Evolutionary conservation across 2,888 invertebrate species (phyloP).

Genomic region (Thalpophila matura): DNA sequence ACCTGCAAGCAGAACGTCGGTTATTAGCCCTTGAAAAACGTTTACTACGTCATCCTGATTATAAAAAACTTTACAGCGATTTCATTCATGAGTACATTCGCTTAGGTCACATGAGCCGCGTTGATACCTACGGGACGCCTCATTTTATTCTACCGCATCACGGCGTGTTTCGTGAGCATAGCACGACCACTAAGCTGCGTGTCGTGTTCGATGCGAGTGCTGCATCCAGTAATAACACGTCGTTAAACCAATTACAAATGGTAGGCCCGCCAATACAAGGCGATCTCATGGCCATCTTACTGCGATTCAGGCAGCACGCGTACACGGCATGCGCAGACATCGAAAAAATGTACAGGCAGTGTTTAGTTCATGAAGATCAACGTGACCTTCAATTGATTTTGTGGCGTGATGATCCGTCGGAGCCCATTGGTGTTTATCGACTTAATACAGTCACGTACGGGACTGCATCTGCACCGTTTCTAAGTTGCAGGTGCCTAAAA

Average conservation of each 20-base stretch:
- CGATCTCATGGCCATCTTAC: neutral
- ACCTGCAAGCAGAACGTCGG: neutral
- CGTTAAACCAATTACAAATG: too few relatives aligned
- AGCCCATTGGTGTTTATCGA: too few relatives aligned
- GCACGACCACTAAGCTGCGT: too few relatives aligned
- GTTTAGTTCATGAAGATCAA: neutral
- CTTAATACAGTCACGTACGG: too few relatives aligned
- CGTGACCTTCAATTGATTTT: too few relatives aligned
- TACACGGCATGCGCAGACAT: neutral
- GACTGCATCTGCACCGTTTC: slow-evolving; percentile 7
- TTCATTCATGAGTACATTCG: slow-evolving; percentile 37
- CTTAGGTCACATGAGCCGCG: slow-evolving; percentile 51
- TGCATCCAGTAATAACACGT: too few relatives aligned
- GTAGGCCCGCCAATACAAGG: too few relatives aligned
- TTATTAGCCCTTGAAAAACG: neutral
- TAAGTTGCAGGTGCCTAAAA: slow-evolving; percentile 2
- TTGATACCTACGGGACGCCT: slow-evolving; percentile 3
- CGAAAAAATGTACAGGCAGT: neutral
- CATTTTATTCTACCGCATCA: slow-evolving; percentile 7
- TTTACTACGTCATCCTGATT: neutral
- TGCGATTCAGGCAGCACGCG: neutral
- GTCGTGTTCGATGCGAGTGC: too few relatives aligned
- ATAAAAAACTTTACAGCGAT: neutral
- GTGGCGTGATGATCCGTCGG: too few relatives aligned
- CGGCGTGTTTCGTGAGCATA: slow-evolving; percentile 6